These are phyloP conservation scores for Ageneiosus marmoratus DNA, from an alignment of 2,113 vertebrate genomes.

Conservation along the genomic window DNA sequence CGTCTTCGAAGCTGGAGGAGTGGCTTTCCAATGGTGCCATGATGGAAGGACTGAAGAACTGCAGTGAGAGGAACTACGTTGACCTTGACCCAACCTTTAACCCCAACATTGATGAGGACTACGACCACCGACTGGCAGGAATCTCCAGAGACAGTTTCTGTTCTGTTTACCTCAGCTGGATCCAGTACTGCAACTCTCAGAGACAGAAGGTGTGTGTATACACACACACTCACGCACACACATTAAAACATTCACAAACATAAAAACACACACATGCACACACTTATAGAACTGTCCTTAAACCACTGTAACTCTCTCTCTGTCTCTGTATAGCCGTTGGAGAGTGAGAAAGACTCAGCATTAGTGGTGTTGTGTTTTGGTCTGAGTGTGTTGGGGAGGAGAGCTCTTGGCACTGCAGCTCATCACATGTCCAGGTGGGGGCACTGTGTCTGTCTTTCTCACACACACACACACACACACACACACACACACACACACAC, in stretches of 20 bases:
- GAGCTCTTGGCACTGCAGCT: slow-evolving; percentile 93
- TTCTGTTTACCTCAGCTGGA: slow-evolving; percentile 91
- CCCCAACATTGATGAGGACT: slow-evolving; percentile 98
- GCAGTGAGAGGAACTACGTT: slow-evolving; percentile 90
- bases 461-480: background rate
- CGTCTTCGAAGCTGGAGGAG: slow-evolving; percentile 90
- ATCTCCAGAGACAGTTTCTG: slow-evolving; percentile 97
- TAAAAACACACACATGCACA: background rate
- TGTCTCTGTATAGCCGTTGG: slow-evolving; percentile 76
- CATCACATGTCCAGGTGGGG: slow-evolving; percentile 98
- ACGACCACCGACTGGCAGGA: slow-evolving; percentile 93
- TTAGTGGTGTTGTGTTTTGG: slow-evolving; percentile 93
- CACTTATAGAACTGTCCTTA: background rate
- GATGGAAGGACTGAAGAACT: slow-evolving; percentile 88
- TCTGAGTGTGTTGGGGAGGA: slow-evolving; percentile 92
- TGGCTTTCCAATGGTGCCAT: slow-evolving; percentile 96
- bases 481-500: background rate
- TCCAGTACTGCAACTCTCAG: slow-evolving; percentile 93
- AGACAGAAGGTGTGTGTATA: slow-evolving; percentile 63
- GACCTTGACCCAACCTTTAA: slow-evolving; percentile 98
- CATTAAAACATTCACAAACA: background rate
- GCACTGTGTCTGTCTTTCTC: background rate
- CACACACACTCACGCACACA: background rate
- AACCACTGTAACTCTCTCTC: background rate
- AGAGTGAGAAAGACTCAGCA: slow-evolving; percentile 89